These are phyloP conservation scores for Linnaemya vulpina DNA, from an alignment of 2,888 invertebrate genomes.

Conservation along the genomic window DNA sequence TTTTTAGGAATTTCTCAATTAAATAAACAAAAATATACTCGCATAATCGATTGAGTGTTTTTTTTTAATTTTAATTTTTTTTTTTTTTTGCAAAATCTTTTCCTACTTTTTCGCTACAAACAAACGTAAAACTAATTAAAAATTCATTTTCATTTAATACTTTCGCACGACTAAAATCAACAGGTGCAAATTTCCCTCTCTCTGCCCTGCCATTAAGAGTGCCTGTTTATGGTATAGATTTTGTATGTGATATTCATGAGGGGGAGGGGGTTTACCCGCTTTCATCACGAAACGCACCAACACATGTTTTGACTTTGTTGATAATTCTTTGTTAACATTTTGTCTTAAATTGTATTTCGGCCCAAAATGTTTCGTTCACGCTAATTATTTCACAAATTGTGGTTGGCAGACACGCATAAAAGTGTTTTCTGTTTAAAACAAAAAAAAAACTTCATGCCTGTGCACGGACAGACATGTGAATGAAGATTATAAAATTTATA, in stretches of 20 bases:
- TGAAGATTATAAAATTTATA: slow-evolving; percentile 58
- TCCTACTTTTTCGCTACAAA: slow-evolving; percentile 8
- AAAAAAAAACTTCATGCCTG: not conserved
- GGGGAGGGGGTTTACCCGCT: not conserved
- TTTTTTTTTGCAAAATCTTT: slow-evolving; percentile 8
- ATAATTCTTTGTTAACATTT: slow-evolving; percentile 63
- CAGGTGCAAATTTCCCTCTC: slow-evolving; percentile 28
- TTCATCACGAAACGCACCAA: not conserved
- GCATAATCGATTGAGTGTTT: slow-evolving; percentile 26
- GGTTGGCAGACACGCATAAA: slow-evolving; percentile 67
- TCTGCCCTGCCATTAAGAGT: not conserved
- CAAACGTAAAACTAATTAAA: slow-evolving; percentile 47
- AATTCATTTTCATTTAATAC: slow-evolving; percentile 51
- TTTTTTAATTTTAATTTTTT: not conserved
- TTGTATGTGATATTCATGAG: slow-evolving; percentile 18
- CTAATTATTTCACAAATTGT: slow-evolving; percentile 71
- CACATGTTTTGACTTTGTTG: slow-evolving; percentile 48
- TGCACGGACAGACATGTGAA: slow-evolving; percentile 25
- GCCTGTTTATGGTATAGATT: not conserved
- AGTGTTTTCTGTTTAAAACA: slow-evolving; percentile 37
- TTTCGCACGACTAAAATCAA: slow-evolving; percentile 40
- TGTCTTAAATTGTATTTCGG: slow-evolving; percentile 52
- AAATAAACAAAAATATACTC: too few relatives aligned
- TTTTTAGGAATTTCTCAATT: too few relatives aligned
- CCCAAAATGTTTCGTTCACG: slow-evolving; percentile 35